Evolutionary conservation across 1,140 invertebrate species (phyloP), one percentile per base, ranked within the genome.

Genomic region (Saccostrea echinata): DNA sequence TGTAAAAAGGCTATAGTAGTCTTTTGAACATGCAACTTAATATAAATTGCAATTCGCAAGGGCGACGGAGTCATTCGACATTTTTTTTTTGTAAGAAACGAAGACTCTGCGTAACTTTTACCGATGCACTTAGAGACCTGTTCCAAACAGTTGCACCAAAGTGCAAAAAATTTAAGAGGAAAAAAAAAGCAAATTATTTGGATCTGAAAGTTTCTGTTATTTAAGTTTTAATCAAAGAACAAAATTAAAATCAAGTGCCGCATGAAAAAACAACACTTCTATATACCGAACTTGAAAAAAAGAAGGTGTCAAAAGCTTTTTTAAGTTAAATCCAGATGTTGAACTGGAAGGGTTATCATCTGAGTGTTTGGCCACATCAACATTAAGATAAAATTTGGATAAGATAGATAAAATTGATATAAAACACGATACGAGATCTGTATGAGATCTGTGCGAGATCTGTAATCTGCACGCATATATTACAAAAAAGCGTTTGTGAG

Each of bases 371-470:
- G 68, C 68, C 68, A 76, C 68, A 76, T 76, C 68, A 76, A 33
- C 68, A 76, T 76, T 76, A 35, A 76, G 68, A 76, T 76, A 76
- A 76, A 76, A 76, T 76, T 76, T 33, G 68, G 68, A 76, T 76
- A 76, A 76, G 68, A 76, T 76, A 76, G 68, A 76, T 76, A 76
- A 76, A 76, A 76, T 76, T 76, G 68, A 76, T 76, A 76, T 76
- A 76, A 76, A 76, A 76, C 68, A 76, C 68, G 68, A 76, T 76
- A 76, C 68, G 12, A 76, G 68, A 76, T 76, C 68, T 76, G 68
- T 30, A 76, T 43, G 43, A 43, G 43, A 43, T 43, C 43, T 43
- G 43, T 76, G 33, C 68, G 12, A 76, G 68, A 76, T 76, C 68
- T 76, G 68, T 30, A 76, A 76, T 76, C 68, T 30, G 68, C 13